These are phyloP conservation scores for Podocnemis expansa DNA, from an alignment of 2,113 vertebrate genomes.

Conservation along the genomic window DNA sequence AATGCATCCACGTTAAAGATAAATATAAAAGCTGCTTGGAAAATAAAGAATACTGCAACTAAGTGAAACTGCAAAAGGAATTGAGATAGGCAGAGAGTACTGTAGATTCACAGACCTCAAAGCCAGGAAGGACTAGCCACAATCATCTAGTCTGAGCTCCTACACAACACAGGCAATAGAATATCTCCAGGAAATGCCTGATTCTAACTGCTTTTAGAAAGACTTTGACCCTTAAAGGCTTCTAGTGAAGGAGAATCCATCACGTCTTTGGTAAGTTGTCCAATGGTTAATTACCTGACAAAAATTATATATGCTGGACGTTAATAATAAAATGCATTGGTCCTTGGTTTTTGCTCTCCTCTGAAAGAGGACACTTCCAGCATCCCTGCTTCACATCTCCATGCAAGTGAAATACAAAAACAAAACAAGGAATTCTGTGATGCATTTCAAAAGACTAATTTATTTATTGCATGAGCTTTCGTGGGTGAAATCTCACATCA, in stretches of 20 bases:
- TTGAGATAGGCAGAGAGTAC: not conserved
- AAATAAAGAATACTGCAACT: not conserved
- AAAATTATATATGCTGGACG: not conserved
- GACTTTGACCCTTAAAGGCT: not conserved
- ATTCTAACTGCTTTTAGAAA: not conserved
- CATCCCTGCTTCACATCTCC: not conserved
- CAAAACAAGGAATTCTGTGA: too few species aligned
- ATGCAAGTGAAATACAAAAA: not conserved
- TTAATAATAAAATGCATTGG: not conserved
- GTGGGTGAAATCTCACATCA: too few species aligned
- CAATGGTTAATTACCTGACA: not conserved
- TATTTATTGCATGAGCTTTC: too few species aligned
- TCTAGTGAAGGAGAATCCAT: not conserved
- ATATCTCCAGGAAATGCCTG: not conserved
- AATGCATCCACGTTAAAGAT: too few species aligned
- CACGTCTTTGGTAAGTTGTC: not conserved
- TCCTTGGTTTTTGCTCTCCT: not conserved
- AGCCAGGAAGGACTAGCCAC: too few species aligned
- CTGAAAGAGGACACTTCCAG: constrained; percentile 23
- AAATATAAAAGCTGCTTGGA: too few species aligned
- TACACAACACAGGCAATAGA: not conserved
- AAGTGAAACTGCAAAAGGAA: not conserved
- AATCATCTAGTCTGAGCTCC: not conserved
- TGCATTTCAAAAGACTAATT: too few species aligned
- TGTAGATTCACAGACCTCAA: not conserved